Percentiles rank a stretch among this genome's conserved stretches.
Conservation (phyloP, 1,140 invertebrate genomes). For the Drosophila nigromelanica region DNA sequence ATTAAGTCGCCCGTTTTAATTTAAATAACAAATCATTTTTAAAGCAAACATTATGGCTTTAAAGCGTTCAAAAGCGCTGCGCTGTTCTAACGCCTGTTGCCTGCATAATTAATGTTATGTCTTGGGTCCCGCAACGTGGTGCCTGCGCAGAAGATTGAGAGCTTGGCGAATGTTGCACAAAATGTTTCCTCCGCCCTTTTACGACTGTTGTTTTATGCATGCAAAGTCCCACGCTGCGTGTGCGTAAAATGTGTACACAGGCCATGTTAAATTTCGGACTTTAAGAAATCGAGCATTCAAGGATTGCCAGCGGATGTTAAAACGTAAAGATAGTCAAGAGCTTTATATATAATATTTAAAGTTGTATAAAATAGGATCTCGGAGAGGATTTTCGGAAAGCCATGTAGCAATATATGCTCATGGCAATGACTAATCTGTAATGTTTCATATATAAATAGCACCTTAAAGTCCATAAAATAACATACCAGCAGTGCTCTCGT, state of each 20-base stretch:
- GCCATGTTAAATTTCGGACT: constrained; percentile 10
- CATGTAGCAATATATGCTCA: no score
- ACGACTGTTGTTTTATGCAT: constrained; percentile 64
- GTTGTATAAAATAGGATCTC: background rate
- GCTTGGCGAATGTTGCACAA: constrained; percentile 51
- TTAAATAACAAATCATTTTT: constrained; percentile 3
- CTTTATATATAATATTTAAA: background rate
- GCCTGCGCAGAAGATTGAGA: constrained; percentile 1
- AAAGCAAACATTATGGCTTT: constrained; percentile 8
- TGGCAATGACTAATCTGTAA: no score
- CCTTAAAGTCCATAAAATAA: no score
- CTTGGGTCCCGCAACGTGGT: constrained; percentile 36
- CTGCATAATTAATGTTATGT: constrained; percentile 71
- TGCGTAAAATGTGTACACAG: constrained; percentile 45
- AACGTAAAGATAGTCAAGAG: background rate
- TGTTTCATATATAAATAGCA: no score
- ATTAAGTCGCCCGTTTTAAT: constrained; percentile 4
- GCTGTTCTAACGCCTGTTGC: constrained; percentile 10
- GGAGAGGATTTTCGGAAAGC: no score
- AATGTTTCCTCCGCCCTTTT: constrained; percentile 30
- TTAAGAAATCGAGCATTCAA: background rate
- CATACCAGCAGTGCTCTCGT: no score
- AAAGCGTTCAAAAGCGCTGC: constrained; percentile 11
- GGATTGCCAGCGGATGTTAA: background rate
- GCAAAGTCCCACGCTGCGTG: constrained; percentile 73